A percentile compares a stretch with the other conserved stretches of the same genome.
These are phyloP conservation scores for Onychomys arenicola DNA, from an alignment of 2,797 vertebrate genomes.

Conservation along the genomic window DNA sequence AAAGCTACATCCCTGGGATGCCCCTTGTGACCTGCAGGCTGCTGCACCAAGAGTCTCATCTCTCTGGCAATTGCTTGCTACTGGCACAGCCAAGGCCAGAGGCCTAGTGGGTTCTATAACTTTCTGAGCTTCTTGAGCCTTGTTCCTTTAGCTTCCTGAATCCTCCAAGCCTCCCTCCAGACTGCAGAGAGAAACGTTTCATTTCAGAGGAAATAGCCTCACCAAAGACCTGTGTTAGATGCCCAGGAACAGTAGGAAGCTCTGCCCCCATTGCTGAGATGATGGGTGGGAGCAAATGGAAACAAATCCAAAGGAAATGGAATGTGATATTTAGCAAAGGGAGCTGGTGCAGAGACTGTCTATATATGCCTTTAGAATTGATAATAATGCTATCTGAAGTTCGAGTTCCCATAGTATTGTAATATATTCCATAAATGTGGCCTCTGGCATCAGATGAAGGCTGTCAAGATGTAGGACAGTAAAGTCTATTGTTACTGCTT, in stretches of 20 bases:
- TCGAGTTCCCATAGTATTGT: background rate
- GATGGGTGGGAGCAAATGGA: background rate
- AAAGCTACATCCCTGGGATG: background rate
- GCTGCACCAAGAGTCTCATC: background rate
- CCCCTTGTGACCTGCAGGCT: no score
- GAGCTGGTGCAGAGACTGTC: background rate
- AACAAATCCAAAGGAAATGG: background rate
- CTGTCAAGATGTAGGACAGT: background rate
- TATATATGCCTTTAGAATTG: background rate
- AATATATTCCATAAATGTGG: background rate
- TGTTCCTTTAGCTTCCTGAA: background rate
- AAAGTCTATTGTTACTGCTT: background rate
- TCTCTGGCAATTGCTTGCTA: background rate
- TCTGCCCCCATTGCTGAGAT: background rate
- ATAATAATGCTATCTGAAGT: background rate
- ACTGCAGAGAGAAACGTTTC: background rate
- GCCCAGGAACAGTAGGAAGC: background rate
- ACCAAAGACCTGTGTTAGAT: background rate
- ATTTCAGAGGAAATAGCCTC: background rate
- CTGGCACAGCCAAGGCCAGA: background rate
- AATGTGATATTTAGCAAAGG: no score
- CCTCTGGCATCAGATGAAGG: background rate
- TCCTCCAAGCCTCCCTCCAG: background rate
- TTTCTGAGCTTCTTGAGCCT: background rate
- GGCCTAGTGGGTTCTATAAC: background rate